Evolutionary conservation across 2,888 invertebrate genomes (phyloP), one percentile per base, ranked within the genome.

Genomic region (Hydrotaea cyrtoneurina): DNA sequence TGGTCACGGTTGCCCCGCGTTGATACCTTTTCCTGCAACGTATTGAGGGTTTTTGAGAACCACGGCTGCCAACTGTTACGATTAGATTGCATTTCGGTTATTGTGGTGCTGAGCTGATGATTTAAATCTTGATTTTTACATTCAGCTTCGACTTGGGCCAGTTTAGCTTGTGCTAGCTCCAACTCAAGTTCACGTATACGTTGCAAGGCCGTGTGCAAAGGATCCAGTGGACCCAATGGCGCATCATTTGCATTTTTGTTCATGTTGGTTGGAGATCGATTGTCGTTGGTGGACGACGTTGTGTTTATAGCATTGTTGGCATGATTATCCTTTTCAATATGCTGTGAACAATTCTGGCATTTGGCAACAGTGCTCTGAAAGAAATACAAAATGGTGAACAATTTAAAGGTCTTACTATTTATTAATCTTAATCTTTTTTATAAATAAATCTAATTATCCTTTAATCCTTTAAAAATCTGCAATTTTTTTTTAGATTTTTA

Each of bases 131-230:
- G 98, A 92, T 98, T 98, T 90, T 96, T 95, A 93, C 99, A 99
- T 93, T 99, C 97, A 0, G 98, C 97, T 93, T 99, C 98, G 5
- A 99, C 99, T 87, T 99, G 96, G 0, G 98, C 98, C 87, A 99
- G 93, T 92, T 99, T 99, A 0, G 99, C 98, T 91, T 98, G 97
- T 2, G 99, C 99, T 87, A 99, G 93, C 90, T 99, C 99, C 82
- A 99, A 93, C 92, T 99, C 99, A 19, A 99, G 93, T 91, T 98
- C 98, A 2, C 98, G 94, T 73, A 98, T 95, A 86, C 96, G 94
- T 89, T 92, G 92, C 17, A 88, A 78, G 1, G 92, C 92, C 3
- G 89, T 83, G 78, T 91, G 89, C 0, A 92, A 72, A 15, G 92
- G 92, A 89, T 92, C 92, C 19, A 92, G 84, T 4, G 92, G 92